phyloP scores from a whole-genome alignment of 2,113 vertebrate genomes.

The Anarhynchus alexandrinus region DNA sequence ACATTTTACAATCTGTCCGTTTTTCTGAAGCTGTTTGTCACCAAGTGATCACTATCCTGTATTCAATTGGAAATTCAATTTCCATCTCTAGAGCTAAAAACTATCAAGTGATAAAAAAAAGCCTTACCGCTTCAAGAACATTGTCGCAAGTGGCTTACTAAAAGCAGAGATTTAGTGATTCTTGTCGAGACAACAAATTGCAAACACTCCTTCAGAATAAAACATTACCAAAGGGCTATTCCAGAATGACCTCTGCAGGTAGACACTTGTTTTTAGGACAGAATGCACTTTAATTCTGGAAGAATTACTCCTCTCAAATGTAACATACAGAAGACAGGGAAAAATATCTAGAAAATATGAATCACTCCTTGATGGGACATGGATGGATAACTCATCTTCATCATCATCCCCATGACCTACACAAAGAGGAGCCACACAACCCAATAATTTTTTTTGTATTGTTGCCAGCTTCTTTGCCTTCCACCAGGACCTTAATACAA shows the following conservation, averaged over 20 bases:
- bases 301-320: background rate
- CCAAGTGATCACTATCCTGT: background rate
- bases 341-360: background rate
- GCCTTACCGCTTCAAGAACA: background rate
- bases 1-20: background rate
- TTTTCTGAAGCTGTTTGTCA: background rate
- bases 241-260: background rate
- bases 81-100: background rate
- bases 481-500: background rate
- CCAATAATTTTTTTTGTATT: background rate
- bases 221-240: background rate
- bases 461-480: background rate
- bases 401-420: background rate
- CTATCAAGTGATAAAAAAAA: background rate
- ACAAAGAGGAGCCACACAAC: background rate
- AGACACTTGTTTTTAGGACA: background rate
- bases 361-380: background rate
- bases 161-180: background rate
- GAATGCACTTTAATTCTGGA: background rate
- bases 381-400: background rate
- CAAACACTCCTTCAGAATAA: background rate
- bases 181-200: background rate
- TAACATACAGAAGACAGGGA: background rate
- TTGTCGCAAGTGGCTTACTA: rapidly evolving
- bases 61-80: background rate